phyloP scores from a whole-genome alignment of 1,140 invertebrate genomes.

The Panulirus ornatus region DNA sequence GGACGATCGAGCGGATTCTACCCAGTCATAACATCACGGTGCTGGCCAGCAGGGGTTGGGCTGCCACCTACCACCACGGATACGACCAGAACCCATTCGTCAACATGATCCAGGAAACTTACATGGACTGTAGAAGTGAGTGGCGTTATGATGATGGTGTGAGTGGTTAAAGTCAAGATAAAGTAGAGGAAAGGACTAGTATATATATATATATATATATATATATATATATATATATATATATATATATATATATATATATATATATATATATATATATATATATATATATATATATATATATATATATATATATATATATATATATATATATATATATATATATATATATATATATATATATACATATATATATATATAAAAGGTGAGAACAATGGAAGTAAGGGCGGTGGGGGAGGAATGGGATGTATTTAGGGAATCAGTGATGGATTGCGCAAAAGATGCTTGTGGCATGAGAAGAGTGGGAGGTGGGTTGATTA shows the following conservation, averaged over 20 bases:
- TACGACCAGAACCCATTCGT: conserved; percentile 88
- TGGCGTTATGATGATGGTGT: conserved; percentile 68
- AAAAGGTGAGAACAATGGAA: too few relatives aligned
- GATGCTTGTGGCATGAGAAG: too few relatives aligned
- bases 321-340: background rate
- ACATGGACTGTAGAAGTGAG: conserved; percentile 89
- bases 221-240: conserved; percentile 36
- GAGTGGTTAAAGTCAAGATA: background rate
- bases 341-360: background rate
- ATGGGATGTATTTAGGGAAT: too few relatives aligned
- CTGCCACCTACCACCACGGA: conserved; percentile 87
- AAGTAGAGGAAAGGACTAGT: background rate
- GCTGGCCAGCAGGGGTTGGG: conserved; percentile 84
- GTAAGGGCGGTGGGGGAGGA: too few relatives aligned
- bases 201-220: conserved; percentile 40
- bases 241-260: background rate
- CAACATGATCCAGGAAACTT: conserved; percentile 87
- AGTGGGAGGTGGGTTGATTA: too few relatives aligned
- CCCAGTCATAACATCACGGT: conserved; percentile 84
- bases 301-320: conserved; percentile 21
- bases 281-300: conserved; percentile 9
- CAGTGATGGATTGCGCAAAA: too few relatives aligned
- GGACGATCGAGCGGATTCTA: conserved; percentile 85
- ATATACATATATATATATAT: background rate
- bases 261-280: conserved; percentile 11